Evolutionary conservation across 2,888 invertebrate species (phyloP), one percentile per base, ranked within the genome.

Genomic region (Pheosia tremula): DNA sequence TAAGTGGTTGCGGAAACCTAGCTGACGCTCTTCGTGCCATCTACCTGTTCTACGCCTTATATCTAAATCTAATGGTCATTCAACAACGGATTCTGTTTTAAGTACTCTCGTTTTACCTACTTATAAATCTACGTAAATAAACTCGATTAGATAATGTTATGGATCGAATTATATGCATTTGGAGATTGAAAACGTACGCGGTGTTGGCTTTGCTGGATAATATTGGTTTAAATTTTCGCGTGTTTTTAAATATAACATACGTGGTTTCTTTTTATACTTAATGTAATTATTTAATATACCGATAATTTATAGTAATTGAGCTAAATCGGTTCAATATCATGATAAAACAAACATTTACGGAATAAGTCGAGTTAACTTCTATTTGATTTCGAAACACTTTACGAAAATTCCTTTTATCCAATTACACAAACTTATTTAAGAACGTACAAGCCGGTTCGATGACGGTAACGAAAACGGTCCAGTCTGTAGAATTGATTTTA

Each of bases 1-100:
- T 78, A 80, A 82, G 78, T 78, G 80, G 76, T 78, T 79, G 73
- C 66, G 65, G 79, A 76, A 79, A 79, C 77, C 78, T 75, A 24
- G 24, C 24, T 24, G 74, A 65, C 68, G 62, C 68, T 65, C 76
- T 75, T 73, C 74, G 69, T 74, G 76, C 80, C 80, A 80, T 68
- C 58, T 78, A 67, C 72, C 61, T 61, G 66, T 62, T 69, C 72
- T 76, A 74, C 75, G 72, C 72, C 75, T 72, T 79, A 76, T 78
- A 72, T 80, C 79, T 67, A 75, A 63, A 56, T 59, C 65, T 59
- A 37, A 37, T 64, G 62, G 50, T 57, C 58, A 58, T 57, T 24
- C 41, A 56, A 65, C 52, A 10, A 52, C 59, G 11, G n/a, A 6
- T 56, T 64, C 67, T 59, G 67, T 67, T 66, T 60, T 41, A 66